Evolutionary conservation across 2,888 invertebrate genomes (phyloP).

Genomic region (Proisotoma minuta): DNA sequence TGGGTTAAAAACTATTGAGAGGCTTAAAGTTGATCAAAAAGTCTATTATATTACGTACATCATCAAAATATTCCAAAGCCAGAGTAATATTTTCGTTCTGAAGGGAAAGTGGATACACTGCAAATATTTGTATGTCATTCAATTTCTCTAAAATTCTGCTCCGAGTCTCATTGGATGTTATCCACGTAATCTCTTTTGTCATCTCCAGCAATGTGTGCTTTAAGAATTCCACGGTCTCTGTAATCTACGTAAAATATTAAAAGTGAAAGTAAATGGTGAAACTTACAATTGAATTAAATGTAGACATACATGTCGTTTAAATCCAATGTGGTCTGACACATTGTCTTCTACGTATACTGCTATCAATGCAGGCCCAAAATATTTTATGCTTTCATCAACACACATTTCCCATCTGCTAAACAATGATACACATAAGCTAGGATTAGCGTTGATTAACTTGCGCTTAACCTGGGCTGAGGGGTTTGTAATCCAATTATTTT

Average conservation of each 20-base stretch:
- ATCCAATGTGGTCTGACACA: constrained; percentile 50
- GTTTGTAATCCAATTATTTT: not conserved
- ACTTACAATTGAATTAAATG: not conserved
- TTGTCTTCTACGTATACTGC: constrained; percentile 51
- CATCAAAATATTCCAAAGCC: not conserved
- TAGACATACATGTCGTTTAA: not conserved
- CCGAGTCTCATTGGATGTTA: constrained; percentile 20
- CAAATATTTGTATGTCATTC: constrained; percentile 18
- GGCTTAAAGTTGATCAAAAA: not conserved
- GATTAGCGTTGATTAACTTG: not conserved
- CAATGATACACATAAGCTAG: not conserved
- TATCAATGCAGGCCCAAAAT: constrained; percentile 53
- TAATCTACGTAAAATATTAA: constrained; percentile 11
- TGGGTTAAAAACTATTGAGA: not conserved
- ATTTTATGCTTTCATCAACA: constrained; percentile 50
- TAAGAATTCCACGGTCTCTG: constrained; percentile 21
- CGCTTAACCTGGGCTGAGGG: not conserved
- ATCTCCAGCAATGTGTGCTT: constrained; percentile 17
- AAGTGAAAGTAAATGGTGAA: not conserved
- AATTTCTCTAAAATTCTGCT: constrained; percentile 20
- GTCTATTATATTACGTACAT: not conserved
- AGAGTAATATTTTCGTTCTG: not conserved
- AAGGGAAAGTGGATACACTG: constrained; percentile 27
- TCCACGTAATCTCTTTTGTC: constrained; percentile 28
- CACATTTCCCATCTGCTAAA: constrained; percentile 51